phyloP scores from a whole-genome alignment of 1,140 invertebrate species.

The Leptinotarsa texana region DNA sequence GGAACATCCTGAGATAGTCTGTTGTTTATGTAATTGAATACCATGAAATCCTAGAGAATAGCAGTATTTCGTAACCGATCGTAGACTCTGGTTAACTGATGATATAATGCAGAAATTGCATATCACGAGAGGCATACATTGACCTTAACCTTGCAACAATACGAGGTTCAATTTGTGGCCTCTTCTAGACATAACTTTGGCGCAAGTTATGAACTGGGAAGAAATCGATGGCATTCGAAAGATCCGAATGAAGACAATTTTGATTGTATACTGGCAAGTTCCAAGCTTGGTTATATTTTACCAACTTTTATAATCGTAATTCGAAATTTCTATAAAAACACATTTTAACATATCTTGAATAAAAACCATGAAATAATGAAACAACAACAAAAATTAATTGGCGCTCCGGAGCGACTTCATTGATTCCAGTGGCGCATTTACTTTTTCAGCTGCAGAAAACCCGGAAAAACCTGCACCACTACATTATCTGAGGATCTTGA shows the following conservation, averaged over 20 bases:
- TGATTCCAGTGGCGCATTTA: too few species aligned
- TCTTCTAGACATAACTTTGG: conserved; percentile 1
- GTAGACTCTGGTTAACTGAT: conserved; percentile 12
- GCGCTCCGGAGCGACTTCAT: too few species aligned
- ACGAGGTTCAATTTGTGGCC: conserved; percentile 5
- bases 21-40: conserved; percentile 6
- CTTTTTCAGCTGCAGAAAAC: too few species aligned
- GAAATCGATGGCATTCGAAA: neutral
- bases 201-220: neutral
- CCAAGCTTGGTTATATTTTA: too few species aligned
- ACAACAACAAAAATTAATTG: too few species aligned
- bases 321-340: too few species aligned
- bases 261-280: too few species aligned
- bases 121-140: conserved; percentile 26
- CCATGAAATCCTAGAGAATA: neutral
- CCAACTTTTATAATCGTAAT: too few species aligned
- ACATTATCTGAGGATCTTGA: too few species aligned
- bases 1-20: neutral
- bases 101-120: conserved; percentile 30
- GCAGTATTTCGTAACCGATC: conserved; percentile 4
- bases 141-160: conserved; percentile 22
- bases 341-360: too few species aligned
- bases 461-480: too few species aligned
- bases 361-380: too few species aligned
- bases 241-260: neutral